Conservation (phyloP, 1,140 invertebrate species). For the Aphaenogaster floridana region DNA sequence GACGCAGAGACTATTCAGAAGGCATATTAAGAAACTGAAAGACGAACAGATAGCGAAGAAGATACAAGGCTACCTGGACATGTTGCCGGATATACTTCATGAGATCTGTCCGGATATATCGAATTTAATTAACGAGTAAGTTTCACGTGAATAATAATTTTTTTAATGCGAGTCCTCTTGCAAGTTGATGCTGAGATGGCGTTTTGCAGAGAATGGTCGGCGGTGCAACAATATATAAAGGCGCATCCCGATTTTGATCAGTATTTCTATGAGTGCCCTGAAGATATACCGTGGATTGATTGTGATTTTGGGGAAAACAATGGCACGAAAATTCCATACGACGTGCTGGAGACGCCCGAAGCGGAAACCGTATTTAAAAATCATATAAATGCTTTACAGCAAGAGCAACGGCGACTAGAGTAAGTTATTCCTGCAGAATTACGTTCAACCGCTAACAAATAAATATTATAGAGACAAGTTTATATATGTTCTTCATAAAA, state of each 20-base stretch:
- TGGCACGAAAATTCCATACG: slow-evolving; percentile 94
- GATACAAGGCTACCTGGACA: slow-evolving; percentile 93
- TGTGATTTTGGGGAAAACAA: slow-evolving; percentile 90
- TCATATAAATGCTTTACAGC: slow-evolving; percentile 95
- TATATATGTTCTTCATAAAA: background rate
- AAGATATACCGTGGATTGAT: slow-evolving; percentile 93
- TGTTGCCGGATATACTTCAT: slow-evolving; percentile 93
- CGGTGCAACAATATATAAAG: slow-evolving; percentile 93
- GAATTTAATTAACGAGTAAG: slow-evolving; percentile 91
- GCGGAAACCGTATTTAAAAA: slow-evolving; percentile 97
- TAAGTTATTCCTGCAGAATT: slow-evolving; percentile 87
- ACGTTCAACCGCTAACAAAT: background rate
- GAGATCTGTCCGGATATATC: slow-evolving; percentile 94
- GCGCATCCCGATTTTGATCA: slow-evolving; percentile 95
- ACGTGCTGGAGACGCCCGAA: slow-evolving; percentile 95
- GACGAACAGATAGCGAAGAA: slow-evolving; percentile 94
- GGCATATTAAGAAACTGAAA: slow-evolving; percentile 94
- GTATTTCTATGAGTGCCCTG: slow-evolving; percentile 95
- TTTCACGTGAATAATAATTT: slow-evolving; percentile 12
- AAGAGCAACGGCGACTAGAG: slow-evolving; percentile 96
- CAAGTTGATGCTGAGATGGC: slow-evolving; percentile 36
- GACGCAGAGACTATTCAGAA: slow-evolving; percentile 93
- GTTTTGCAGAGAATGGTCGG: slow-evolving; percentile 93
- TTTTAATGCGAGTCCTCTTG: background rate
- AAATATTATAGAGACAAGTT: slow-evolving; percentile 11